Base-by-base conservation (phyloP, 2,113 vertebrate species). In the Gobius niger region DNA sequence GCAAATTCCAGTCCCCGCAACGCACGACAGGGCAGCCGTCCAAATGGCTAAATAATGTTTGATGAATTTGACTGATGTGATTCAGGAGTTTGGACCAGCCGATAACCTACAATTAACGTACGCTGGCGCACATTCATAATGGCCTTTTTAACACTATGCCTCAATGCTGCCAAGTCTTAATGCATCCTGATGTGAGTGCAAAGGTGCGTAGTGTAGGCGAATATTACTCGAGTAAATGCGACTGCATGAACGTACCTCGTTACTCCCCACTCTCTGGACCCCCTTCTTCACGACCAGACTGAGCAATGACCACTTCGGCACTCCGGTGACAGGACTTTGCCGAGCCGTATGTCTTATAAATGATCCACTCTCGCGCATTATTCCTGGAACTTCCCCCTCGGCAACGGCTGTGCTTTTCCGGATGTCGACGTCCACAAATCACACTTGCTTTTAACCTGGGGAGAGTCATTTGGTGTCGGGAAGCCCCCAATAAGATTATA, bases 121-220 rank as follows among this genome's bases (percentile, higher is more conserved):
- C 65, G 41, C 79, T 88, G 84, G 76, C 82, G 69, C 7, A 0
- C 51, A 76, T 76, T 84, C 82, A 82, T 81, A 71, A 63, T 0
- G 54, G 47, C 72, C 24, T 81, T 60, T 80, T 78, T 82, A 86
- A 78, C 81, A 65, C 53, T 65, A 75, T 34, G 76, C 75, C 65
- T 42, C 24, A 7, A 14, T 18, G 62, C 77, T 86, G 87, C 84
- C 85, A 80, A 73, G 76, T 57, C 15, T 68, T 85, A 82, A 83
- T 80, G 41, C 11, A 47, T 77, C 83, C 72, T 61, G 57, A 72
- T 34, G 24, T 34, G 24, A 34, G 24, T 4, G 24, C 24, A 34
- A 34, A 34, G 2, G 24, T 34, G 24, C 24, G 24, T 4, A 34
- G 24, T 34, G 24, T 34, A 34, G 24, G 5, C 24, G 24, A 34